Base-by-base conservation (phyloP, 2,113 vertebrate genomes). In the Hippocampus abdominalis region DNA sequence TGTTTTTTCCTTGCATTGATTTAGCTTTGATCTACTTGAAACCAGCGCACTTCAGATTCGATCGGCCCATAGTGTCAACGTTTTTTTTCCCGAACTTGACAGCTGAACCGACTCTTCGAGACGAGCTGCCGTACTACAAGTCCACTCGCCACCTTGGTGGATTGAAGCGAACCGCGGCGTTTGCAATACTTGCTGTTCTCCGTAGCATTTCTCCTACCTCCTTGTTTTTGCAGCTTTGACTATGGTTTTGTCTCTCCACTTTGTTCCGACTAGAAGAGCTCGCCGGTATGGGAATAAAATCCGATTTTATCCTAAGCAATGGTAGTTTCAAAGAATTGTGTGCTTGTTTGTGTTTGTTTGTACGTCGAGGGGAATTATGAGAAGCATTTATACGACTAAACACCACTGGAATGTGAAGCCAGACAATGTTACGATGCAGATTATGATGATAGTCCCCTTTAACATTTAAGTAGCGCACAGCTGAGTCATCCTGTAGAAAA, bases 371-470 rank as follows among this genome's bases (percentile, higher is more conserved):
- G 87, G 89, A 78, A 81, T 90, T 90, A 89, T 91, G 88, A 90
- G 80, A 87, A 90, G 88, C 89, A 90, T 92, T 89, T 91, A 91
- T 91, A 88, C 56, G 76, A 90, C 87, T 87, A 85, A 91, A 88
- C 89, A 91, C 91, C 90, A 93, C 91, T 93, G 91, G 91, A 92
- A 93, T 92, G 90, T 93, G 89, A 93, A 93, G 91, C 91, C 91
- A 93, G 91, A 91, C 83, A 86, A 89, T 90, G 89, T 90, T 90
- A 84, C 84, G 79, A 81, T 81, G 84, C 89, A 87, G 86, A 88
- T 87, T 73, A 73, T 81, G 76, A 81, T 84, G 84, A 86, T 86
- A 82, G 84, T 89, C 84, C 82, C 82, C 81, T 87, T 86, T 91
- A 90, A 90, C 86, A 84, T 88, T 87, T 83, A 85, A 81, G 82